A percentile compares a stretch with the other conserved stretches of the same genome.
Evolutionary conservation across 2,888 invertebrate genomes (phyloP).

Genomic region (Zygothrica quintamaculata): DNA sequence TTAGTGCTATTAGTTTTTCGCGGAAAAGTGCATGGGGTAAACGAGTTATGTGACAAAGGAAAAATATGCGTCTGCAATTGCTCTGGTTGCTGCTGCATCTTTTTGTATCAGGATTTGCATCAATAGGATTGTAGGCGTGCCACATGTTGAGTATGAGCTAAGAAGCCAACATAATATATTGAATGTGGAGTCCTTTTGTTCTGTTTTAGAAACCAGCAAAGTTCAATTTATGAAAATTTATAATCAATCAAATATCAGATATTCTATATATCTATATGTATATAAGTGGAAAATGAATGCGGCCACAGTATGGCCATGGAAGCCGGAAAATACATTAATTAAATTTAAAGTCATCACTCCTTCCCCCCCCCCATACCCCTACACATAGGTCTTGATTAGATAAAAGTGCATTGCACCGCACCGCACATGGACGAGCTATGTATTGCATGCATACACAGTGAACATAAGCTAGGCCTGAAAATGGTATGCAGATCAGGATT

Average conservation of each 20-base stretch:
- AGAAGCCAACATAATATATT: too few species aligned
- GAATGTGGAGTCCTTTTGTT: too few species aligned
- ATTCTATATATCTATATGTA: not conserved
- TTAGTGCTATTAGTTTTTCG: conserved; percentile 50
- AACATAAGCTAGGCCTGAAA: conserved; percentile 11
- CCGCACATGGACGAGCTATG: conserved; percentile 18
- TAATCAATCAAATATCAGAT: conserved; percentile 44
- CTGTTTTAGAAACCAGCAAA: too few species aligned
- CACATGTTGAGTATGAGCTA: conserved; percentile 5
- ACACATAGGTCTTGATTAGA: conserved; percentile 68
- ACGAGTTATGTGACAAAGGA: conserved; percentile 57
- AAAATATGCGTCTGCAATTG: conserved; percentile 50
- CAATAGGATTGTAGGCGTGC: conserved; percentile 7
- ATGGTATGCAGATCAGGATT: not conserved
- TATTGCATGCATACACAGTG: conserved; percentile 36
- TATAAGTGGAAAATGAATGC: not conserved
- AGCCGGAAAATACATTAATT: conserved; percentile 62
- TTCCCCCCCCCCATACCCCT: conserved; percentile 17
- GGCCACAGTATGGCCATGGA: conserved; percentile 10
- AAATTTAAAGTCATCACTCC: conserved; percentile 65
- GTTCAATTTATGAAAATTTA: conserved; percentile 13
- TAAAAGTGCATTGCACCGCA: conserved; percentile 72
- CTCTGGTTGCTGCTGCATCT: conserved; percentile 18
- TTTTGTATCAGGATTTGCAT: conserved; percentile 49
- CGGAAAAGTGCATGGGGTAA: conserved; percentile 59